Evolutionary conservation across 2,113 vertebrate genomes (phyloP).

Genomic region (Hemiprocne comata): DNA sequence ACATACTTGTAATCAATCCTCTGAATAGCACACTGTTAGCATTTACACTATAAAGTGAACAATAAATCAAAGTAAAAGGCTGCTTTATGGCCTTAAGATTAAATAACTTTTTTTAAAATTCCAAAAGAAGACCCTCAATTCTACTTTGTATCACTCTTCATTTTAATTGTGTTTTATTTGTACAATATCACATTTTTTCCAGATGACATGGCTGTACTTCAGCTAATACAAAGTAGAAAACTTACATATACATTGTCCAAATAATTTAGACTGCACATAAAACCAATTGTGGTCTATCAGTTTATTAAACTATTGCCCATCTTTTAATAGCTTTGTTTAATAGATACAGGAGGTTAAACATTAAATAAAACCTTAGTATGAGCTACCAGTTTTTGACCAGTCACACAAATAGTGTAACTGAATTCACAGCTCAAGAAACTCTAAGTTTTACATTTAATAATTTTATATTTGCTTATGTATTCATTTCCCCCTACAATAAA

Average conservation of each 20-base stretch:
- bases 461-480: not conserved
- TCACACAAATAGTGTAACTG: not conserved
- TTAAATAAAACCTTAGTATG: not conserved
- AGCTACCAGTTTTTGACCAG: not conserved
- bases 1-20: fast-evolving
- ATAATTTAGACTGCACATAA: not conserved
- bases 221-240: not conserved
- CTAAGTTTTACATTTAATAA: not conserved
- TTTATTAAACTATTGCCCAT: not conserved
- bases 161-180: not conserved
- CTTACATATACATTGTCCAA: not conserved
- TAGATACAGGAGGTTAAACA: not conserved
- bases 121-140: not conserved
- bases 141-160: not conserved
- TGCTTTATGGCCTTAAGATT: not conserved
- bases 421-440: not conserved
- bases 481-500: not conserved
- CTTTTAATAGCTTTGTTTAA: not conserved
- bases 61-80: not conserved
- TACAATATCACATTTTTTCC: not conserved
- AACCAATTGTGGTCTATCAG: not conserved
- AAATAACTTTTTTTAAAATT: not conserved
- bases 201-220: not conserved
- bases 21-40: not conserved
- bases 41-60: not conserved